phyloP scores from a whole-genome alignment of 2,797 vertebrate genomes.

The Centroberyx gerrardi region DNA sequence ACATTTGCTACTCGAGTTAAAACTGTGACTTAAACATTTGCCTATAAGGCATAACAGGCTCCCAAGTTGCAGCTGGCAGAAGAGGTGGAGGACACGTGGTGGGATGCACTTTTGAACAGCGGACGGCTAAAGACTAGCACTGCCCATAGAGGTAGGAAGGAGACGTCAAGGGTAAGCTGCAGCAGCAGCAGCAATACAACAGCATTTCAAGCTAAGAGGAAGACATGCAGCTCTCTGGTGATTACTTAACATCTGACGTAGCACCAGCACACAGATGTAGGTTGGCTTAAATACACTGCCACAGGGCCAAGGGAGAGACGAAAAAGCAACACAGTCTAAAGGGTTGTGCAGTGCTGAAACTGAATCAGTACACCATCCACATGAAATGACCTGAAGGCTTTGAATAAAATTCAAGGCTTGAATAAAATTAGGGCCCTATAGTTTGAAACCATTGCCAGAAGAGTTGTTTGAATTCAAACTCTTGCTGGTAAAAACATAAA shows the following conservation, averaged over 20 bases:
- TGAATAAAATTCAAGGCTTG: constrained; percentile 65
- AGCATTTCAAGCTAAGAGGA: constrained; percentile 68
- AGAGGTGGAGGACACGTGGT: constrained; percentile 20
- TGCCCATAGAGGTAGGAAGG: constrained; percentile 58
- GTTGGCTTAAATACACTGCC: constrained; percentile 77
- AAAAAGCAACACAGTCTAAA: constrained; percentile 65
- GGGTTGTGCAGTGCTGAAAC: constrained; percentile 62
- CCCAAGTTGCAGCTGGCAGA: constrained; percentile 41
- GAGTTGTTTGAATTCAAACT: not conserved
- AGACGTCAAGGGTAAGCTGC: constrained; percentile 55
- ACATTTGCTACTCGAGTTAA: constrained; percentile 17
- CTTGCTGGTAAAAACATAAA: not conserved
- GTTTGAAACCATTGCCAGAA: constrained; percentile 34
- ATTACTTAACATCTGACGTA: constrained; percentile 75
- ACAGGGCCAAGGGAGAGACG: constrained; percentile 67
- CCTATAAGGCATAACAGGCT: constrained; percentile 48
- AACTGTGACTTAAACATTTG: constrained; percentile 38
- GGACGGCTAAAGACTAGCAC: constrained; percentile 38
- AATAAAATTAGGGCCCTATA: constrained; percentile 7
- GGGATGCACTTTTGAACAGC: constrained; percentile 45
- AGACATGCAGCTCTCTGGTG: constrained; percentile 67
- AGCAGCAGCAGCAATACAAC: constrained; percentile 47
- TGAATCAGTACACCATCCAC: constrained; percentile 62
- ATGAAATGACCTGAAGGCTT: constrained; percentile 66
- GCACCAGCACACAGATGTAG: constrained; percentile 71